These are phyloP conservation scores for Synaphobranchus kaupii DNA, from an alignment of 2,797 vertebrate species.

Conservation along the genomic window DNA sequence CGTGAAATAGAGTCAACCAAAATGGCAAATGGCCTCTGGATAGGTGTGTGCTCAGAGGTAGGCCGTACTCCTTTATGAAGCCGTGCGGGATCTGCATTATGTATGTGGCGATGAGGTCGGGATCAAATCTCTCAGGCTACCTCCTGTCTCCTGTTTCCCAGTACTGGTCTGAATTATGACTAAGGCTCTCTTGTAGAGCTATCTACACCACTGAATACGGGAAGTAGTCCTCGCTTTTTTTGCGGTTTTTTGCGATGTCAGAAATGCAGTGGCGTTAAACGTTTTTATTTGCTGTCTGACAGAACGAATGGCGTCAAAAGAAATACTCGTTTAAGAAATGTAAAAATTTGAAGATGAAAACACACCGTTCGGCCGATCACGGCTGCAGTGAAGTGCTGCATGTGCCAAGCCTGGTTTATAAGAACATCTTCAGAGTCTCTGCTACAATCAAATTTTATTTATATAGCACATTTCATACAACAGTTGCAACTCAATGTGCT, in stretches of 20 bases:
- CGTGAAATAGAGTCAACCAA: conserved; percentile 25
- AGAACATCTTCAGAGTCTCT: not conserved
- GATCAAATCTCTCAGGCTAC: not conserved
- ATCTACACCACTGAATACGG: not conserved
- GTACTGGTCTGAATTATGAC: conserved; percentile 8
- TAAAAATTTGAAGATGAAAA: not conserved
- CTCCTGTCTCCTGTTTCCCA: not conserved
- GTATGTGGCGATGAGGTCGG: not conserved
- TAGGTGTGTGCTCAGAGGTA: conserved; percentile 16
- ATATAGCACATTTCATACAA: no score
- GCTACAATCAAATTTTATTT: not conserved
- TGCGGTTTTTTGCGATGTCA: not conserved
- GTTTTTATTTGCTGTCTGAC: not conserved
- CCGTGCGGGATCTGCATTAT: conserved; percentile 9
- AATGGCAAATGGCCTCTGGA: conserved; percentile 1
- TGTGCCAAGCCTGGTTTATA: not conserved
- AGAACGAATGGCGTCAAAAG: not conserved
- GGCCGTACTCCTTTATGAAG: conserved; percentile 7
- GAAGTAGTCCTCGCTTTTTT: not conserved
- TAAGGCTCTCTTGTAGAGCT: not conserved
- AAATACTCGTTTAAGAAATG: not conserved
- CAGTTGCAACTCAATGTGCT: no score
- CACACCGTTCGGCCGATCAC: not conserved
- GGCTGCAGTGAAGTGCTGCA: not conserved
- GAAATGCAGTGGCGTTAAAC: not conserved